phyloP scores from a whole-genome alignment of 1,140 invertebrate genomes.

The Drosophila auraria region DNA sequence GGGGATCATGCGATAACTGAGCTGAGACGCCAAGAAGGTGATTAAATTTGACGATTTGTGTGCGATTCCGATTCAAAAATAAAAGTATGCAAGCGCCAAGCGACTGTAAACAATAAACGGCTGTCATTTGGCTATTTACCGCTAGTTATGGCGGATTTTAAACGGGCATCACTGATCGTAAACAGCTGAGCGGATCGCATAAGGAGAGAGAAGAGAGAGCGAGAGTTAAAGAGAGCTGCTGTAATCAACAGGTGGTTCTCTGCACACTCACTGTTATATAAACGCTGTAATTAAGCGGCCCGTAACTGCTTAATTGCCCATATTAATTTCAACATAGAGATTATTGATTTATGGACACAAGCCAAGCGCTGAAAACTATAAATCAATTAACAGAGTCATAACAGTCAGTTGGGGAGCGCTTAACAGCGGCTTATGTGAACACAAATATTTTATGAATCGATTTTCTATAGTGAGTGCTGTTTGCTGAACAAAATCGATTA shows the following conservation, averaged over 20 bases:
- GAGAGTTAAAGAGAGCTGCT: not conserved
- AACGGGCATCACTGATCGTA: conserved; percentile 4
- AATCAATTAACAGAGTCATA: conserved; percentile 32
- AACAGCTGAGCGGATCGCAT: conserved; percentile 57
- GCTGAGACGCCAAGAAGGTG: conserved; percentile 65
- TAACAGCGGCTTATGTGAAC: conserved; percentile 16
- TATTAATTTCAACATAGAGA: conserved; percentile 34
- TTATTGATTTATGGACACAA: conserved; percentile 27
- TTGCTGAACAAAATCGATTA: conserved; percentile 14
- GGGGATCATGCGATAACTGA: conserved; percentile 74
- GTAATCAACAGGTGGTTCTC: conserved; percentile 54
- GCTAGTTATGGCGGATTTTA: conserved; percentile 8
- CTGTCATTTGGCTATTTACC: conserved; percentile 14
- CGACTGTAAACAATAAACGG: conserved; percentile 63
- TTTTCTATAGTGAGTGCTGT: not conserved
- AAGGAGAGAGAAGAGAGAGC: conserved; percentile 1
- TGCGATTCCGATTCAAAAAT: conserved; percentile 68
- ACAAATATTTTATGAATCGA: not conserved
- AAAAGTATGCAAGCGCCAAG: conserved; percentile 54
- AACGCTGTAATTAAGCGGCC: conserved; percentile 30
- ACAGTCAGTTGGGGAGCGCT: not conserved
- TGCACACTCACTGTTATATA: conserved; percentile 51
- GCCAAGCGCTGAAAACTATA: conserved; percentile 5
- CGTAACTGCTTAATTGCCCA: conserved; percentile 29
- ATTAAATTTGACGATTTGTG: conserved; percentile 73